Base-by-base conservation (phyloP, 1,140 invertebrate genomes). In the Drosophila arawakana region DNA sequence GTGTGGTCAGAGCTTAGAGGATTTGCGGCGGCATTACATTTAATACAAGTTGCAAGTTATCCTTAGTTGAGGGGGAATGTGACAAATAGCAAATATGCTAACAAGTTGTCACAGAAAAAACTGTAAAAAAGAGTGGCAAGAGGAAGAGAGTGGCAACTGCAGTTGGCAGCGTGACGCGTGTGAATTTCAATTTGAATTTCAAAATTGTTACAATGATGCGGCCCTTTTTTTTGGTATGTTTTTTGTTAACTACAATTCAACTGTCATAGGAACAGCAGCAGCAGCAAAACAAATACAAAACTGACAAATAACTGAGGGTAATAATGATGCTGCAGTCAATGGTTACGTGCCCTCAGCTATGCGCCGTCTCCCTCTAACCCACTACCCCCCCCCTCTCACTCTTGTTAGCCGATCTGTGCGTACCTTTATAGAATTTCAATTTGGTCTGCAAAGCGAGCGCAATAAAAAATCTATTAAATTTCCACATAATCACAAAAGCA, bases 401-500 rank as follows among this genome's bases (percentile, higher is more conserved):
- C 41, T 41, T 8, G 4, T n/a, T 34, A 47, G 57, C 30, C 10
- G 52, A 47, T 47, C 47, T 63, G 39, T 67, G 30, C 44, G 73
- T 74, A 88, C 84, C 85, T 89, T 89, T 73, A 89, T 89, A 84
- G 84, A 89, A 89, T 89, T 78, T 89, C 74, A 89, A 89, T 89
- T 88, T 69, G 18, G 47, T 37, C 57, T 43, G 61, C 67, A 41
- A 30, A 46, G 69, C 52, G 58, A 61, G 57, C 44, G 83, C 44
- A 81, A 78, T 76, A 79, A 81, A 81, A 78, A 89, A 89, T 88
- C 84, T 88, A 88, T 88, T 88, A 89, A 88, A 88, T 88, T 88
- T 89, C 84, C 80, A 88, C 73, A 76, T 89, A 89, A 88, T 88
- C 84, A 89, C 84, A 89, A 89, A 89, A 89, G 85, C 81, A 90